These are phyloP conservation scores for Albula glossodonta DNA, from an alignment of 2,113 vertebrate genomes.

Conservation along the genomic window DNA sequence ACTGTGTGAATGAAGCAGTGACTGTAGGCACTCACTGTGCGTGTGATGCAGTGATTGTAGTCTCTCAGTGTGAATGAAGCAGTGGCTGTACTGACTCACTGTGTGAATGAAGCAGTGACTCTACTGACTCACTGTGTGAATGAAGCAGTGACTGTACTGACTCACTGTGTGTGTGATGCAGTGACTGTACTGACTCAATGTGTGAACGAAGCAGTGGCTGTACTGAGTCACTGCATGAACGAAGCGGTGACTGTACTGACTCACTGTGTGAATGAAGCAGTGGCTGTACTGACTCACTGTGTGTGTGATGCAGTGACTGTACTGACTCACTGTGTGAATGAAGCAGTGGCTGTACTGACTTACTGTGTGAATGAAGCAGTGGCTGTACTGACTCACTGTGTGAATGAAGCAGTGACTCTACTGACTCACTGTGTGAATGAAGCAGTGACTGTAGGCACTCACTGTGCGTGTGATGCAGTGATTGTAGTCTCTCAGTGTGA, in stretches of 20 bases:
- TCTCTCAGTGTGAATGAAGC: constrained; percentile 81
- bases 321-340: constrained; percentile 74
- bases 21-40: too few relatives aligned
- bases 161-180: neutral
- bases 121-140: neutral
- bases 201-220: constrained; percentile 87
- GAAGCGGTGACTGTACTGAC: too few relatives aligned
- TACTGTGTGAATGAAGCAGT: constrained; percentile 86
- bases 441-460: constrained; percentile 86
- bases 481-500: too few relatives aligned
- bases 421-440: constrained; percentile 67
- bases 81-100: constrained; percentile 78
- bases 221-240: too few relatives aligned
- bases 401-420: neutral
- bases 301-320: neutral
- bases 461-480: too few relatives aligned
- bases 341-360: constrained; percentile 83
- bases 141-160: neutral
- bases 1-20: neutral
- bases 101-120: constrained; percentile 88
- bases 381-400: constrained; percentile 54
- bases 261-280: neutral
- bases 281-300: neutral
- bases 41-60: too few relatives aligned
- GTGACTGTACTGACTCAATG: constrained; percentile 60